Evolutionary conservation across 2,888 invertebrate species (phyloP).

Genomic region (Morpho helenor): DNA sequence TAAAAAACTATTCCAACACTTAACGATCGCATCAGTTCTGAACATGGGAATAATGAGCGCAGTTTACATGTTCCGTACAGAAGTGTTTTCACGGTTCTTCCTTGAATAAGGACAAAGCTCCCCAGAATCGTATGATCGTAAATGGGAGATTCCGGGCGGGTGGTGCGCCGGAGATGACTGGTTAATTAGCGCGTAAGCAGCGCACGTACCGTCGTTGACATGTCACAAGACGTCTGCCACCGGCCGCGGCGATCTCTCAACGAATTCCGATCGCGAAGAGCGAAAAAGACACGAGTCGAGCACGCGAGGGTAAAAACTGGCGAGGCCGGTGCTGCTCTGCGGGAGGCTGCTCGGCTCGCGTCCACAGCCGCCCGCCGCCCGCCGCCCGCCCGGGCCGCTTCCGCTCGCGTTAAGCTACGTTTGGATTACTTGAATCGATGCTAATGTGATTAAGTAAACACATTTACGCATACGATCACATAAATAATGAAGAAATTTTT

Average conservation of each 20-base stretch:
- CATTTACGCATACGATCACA: neutral
- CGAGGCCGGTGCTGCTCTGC: slow-evolving; percentile 59
- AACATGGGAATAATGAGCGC: slow-evolving; percentile 51
- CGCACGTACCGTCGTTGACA: slow-evolving; percentile 70
- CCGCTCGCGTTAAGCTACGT: slow-evolving; percentile 13
- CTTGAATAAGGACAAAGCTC: slow-evolving; percentile 57
- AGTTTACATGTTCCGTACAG: slow-evolving; percentile 51
- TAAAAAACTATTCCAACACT: neutral
- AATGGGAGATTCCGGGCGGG: slow-evolving; percentile 47
- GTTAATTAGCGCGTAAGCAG: slow-evolving; percentile 73
- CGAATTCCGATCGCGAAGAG: slow-evolving; percentile 76
- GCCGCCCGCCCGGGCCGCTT: slow-evolving; percentile 29
- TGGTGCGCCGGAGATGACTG: slow-evolving; percentile 53
- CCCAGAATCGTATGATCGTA: slow-evolving; percentile 46
- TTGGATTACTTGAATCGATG: slow-evolving; percentile 13
- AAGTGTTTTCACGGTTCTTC: slow-evolving; percentile 63
- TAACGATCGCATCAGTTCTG: slow-evolving; percentile 1
- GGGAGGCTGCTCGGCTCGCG: slow-evolving; percentile 49
- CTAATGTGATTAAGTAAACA: slow-evolving; percentile 26
- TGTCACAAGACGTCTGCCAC: slow-evolving; percentile 78
- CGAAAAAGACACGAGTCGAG: slow-evolving; percentile 78
- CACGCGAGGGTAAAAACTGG: slow-evolving; percentile 70
- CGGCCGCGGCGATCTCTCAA: slow-evolving; percentile 74
- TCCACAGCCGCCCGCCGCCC: slow-evolving; percentile 33
- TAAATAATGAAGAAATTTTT: neutral